Percentiles rank a stretch among this genome's conserved stretches.
These are phyloP conservation scores for Siniperca scherzeri DNA, from an alignment of 2,797 vertebrate species.

Conservation along the genomic window DNA sequence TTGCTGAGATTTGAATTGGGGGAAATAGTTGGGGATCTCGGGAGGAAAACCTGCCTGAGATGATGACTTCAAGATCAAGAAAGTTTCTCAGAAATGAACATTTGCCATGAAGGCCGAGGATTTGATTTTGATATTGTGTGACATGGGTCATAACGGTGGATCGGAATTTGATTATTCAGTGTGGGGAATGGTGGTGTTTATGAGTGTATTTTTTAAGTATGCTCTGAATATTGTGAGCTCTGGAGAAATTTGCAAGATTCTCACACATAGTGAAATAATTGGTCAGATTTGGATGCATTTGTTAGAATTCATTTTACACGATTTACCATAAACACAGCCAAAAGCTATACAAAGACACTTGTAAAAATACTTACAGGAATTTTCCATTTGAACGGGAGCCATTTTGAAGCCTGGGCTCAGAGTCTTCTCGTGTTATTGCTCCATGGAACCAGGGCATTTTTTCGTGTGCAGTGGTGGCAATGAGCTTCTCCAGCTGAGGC, in stretches of 20 bases:
- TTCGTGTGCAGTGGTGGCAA: constrained; percentile 95
- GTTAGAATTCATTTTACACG: background rate
- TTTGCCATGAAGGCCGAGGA: background rate
- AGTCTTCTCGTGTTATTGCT: constrained; percentile 89
- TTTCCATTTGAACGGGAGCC: constrained; percentile 89
- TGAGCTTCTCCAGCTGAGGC: constrained; percentile 95
- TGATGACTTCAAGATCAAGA: background rate
- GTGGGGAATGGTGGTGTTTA: background rate
- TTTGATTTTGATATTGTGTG: background rate
- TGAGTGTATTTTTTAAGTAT: background rate
- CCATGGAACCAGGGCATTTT: constrained; percentile 99
- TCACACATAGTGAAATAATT: background rate
- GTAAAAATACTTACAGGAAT: constrained; percentile 91
- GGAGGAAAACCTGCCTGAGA: background rate
- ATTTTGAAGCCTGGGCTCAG: constrained; percentile 88
- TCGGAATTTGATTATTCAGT: background rate
- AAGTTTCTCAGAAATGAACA: background rate
- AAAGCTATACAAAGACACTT: background rate
- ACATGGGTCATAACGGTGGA: too few relatives aligned
- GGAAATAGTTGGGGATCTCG: background rate
- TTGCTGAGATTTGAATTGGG: background rate
- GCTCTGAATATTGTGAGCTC: background rate
- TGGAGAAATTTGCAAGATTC: background rate
- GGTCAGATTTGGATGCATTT: background rate
- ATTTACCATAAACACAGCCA: background rate